Conservation (phyloP, 1,140 invertebrate species). For the Orchestia grillus region DNA sequence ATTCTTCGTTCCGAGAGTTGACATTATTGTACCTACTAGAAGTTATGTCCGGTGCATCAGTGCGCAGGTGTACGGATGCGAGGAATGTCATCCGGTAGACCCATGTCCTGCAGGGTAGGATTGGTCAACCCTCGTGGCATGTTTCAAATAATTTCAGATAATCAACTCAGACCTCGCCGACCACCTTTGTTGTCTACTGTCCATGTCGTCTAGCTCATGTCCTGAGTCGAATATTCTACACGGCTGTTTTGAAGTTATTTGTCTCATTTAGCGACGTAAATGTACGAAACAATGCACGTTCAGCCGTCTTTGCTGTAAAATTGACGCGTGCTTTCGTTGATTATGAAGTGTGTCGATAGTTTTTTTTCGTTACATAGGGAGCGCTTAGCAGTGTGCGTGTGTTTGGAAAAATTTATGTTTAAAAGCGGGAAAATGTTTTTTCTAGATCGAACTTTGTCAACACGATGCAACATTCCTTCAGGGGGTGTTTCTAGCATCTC, state of each 20-base stretch:
- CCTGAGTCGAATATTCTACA: neutral
- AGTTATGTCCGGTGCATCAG: neutral
- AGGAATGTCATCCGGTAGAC: neutral
- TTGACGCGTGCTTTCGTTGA: neutral
- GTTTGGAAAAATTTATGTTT: neutral
- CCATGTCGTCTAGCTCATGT: neutral
- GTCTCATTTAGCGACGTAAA: neutral
- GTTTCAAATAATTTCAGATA: neutral
- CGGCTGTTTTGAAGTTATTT: neutral
- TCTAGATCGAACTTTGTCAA: neutral
- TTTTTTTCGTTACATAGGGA: too few species aligned
- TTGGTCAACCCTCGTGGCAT: neutral
- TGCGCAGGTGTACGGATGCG: neutral
- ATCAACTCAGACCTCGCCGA: neutral
- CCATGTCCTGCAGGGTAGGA: neutral
- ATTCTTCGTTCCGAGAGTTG: neutral
- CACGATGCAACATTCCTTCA: neutral
- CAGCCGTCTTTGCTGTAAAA: neutral
- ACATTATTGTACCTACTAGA: neutral
- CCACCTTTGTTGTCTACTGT: neutral
- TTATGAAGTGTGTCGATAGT: neutral
- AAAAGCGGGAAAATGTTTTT: neutral
- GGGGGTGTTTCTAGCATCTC: neutral
- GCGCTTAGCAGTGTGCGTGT: neutral
- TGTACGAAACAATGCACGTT: neutral